These are phyloP conservation scores for Anguilla rostrata DNA, from an alignment of 2,113 vertebrate species.

Conservation along the genomic window DNA sequence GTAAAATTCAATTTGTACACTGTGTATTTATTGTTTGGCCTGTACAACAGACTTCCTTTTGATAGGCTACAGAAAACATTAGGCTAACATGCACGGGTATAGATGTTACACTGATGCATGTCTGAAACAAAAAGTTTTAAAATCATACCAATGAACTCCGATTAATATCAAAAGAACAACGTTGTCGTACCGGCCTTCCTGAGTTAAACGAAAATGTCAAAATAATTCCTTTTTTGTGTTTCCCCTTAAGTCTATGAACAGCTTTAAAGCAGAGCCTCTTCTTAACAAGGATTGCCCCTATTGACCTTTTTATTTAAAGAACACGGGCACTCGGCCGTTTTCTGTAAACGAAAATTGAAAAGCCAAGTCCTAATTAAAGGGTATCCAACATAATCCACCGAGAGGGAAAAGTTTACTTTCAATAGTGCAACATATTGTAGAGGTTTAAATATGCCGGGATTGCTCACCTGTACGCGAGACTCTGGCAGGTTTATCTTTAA, in stretches of 20 bases:
- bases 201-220: too few species aligned
- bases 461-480: constrained; percentile 87
- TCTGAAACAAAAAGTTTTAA: not conserved
- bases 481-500: constrained; percentile 97
- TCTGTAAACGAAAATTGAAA: not conserved
- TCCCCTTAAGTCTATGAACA: too few species aligned
- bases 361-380: not conserved
- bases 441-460: too few species aligned
- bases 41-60: too few species aligned
- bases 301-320: not conserved
- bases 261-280: not conserved
- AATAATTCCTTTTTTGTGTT: too few species aligned
- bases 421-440: not conserved
- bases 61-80: not conserved
- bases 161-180: too few species aligned
- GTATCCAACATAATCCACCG: not conserved
- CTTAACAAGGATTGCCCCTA: not conserved
- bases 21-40: too few species aligned
- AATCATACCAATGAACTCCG: too few species aligned
- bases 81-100: too few species aligned
- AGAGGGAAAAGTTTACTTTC: not conserved
- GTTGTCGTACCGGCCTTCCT: too few species aligned
- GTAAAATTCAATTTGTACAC: too few species aligned
- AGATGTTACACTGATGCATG: not conserved
- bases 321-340: not conserved